Base-by-base conservation (phyloP, 2,888 invertebrate species). In the Sphaerophoria taeniata region DNA sequence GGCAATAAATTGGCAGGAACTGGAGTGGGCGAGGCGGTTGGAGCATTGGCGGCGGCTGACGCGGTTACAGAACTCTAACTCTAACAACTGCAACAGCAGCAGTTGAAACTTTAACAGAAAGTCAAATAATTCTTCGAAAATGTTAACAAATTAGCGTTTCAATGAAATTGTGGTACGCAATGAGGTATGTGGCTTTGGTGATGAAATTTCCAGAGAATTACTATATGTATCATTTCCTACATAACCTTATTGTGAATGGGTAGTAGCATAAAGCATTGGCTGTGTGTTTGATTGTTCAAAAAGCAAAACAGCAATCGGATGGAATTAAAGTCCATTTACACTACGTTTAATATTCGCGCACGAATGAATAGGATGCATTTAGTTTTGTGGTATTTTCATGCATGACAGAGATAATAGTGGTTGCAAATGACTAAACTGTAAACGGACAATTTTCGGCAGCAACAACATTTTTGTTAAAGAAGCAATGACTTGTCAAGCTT, bases 131-230 rank as follows among this genome's bases (percentile, higher is more conserved):
- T 67, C 61, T 77, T 39, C 51, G 39, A 63, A 72, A 77, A 73
- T 85, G 81, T 85, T 81, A 76, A 81, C 85, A 85, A 85, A 85
- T 85, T 85, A 81, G 72, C 65, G 53, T 77, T 85, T 76, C 56
- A 76, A 76, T 81, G 73, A 72, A 79, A 71, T 67, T 80, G 78
- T 45, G 74, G 70, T 53, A 39, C 24, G 39, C 36, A 67, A 67
- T 67, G 67, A 67, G 67, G 67, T 53, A 67, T 53, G 67, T 12
- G 67, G 67, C 39, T 67, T 39, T 16, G 53, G 67, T 67, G 67
- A 67, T 67, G 67, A 67, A 67, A 67, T 67, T 67, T 53, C 7
- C 53, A 67, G 53, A 67, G 24, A 53, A 53, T 67, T 16, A 24
- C 36, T 12, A 45, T 45, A 45, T 12, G 5, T 45, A 3, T 16